Evolutionary conservation across 2,888 invertebrate genomes (phyloP).

Genomic region (Neoascia interrupta): DNA sequence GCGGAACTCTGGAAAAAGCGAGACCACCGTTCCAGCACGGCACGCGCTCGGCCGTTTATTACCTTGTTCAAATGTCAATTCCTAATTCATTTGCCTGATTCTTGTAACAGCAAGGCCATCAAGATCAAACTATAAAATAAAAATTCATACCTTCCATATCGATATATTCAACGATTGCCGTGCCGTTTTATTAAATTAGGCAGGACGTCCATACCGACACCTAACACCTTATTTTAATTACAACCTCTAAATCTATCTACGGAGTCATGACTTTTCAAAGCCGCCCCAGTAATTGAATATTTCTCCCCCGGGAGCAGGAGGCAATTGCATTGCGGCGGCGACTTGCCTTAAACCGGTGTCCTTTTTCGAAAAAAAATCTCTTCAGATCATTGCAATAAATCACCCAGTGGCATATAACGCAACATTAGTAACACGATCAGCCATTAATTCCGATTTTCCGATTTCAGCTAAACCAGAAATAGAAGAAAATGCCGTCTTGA

Average conservation of each 20-base stretch:
- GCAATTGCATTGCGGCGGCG: conserved; percentile 44
- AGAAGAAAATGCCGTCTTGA: conserved; percentile 46
- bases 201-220: conserved; percentile 60
- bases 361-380: conserved; percentile 32
- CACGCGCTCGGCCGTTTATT: too few species aligned
- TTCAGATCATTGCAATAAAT: conserved; percentile 57
- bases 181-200: too few species aligned
- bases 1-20: too few species aligned
- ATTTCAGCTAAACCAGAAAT: conserved; percentile 46
- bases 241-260: conserved; percentile 52
- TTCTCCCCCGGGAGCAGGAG: conserved; percentile 30
- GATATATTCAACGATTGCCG: too few species aligned
- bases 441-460: conserved; percentile 67
- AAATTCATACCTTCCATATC: too few species aligned
- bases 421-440: conserved; percentile 68
- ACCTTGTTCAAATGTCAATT: too few species aligned
- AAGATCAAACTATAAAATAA: too few species aligned
- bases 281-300: conserved; percentile 23
- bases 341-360: conserved; percentile 44
- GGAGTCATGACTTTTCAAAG: conserved; percentile 45
- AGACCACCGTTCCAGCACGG: too few species aligned
- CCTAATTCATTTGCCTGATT: too few species aligned
- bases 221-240: conserved; percentile 68
- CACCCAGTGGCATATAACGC: conserved; percentile 69
- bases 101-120: too few species aligned